phyloP scores from a whole-genome alignment of 1,140 invertebrate genomes.

The Hyposmocoma kahamanoa region DNA sequence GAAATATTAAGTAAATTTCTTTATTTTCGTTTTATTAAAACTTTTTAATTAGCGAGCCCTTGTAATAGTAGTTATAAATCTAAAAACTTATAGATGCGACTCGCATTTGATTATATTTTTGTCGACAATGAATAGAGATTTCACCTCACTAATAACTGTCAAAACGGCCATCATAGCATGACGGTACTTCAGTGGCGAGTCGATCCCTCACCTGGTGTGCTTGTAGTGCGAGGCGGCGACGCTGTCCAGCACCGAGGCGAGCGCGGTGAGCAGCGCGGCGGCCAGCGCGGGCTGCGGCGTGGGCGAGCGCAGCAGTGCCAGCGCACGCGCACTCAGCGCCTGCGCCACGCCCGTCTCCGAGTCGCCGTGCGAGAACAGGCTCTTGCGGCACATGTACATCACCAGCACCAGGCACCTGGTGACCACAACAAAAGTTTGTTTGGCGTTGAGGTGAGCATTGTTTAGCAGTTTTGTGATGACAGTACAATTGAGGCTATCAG shows the following conservation, averaged over 20 bases:
- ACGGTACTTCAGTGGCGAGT: conserved; percentile 5
- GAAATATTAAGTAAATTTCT: too few relatives aligned
- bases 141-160: too few relatives aligned
- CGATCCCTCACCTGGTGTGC: conserved; percentile 21
- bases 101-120: too few relatives aligned
- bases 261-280: conserved; percentile 32
- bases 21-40: too few relatives aligned
- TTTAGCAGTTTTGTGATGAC: too few relatives aligned
- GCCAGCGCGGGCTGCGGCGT: conserved; percentile 42
- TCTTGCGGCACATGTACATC: conserved; percentile 90
- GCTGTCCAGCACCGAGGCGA: conserved; percentile 30
- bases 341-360: conserved; percentile 45
- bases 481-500: too few relatives aligned
- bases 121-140: too few relatives aligned
- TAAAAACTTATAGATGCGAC: too few relatives aligned
- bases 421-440: background rate
- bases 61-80: too few relatives aligned
- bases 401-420: conserved; percentile 88
- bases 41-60: too few relatives aligned
- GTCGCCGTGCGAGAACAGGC: conserved; percentile 68
- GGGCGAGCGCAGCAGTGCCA: conserved; percentile 35
- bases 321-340: conserved; percentile 61
- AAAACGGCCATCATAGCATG: too few relatives aligned
- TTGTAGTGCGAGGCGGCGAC: conserved; percentile 18
- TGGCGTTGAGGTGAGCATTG: too few relatives aligned